These are phyloP conservation scores for Stichodactyla mertensii DNA, from an alignment of 64 coral and sea anemone genomes.

Conservation along the genomic window DNA sequence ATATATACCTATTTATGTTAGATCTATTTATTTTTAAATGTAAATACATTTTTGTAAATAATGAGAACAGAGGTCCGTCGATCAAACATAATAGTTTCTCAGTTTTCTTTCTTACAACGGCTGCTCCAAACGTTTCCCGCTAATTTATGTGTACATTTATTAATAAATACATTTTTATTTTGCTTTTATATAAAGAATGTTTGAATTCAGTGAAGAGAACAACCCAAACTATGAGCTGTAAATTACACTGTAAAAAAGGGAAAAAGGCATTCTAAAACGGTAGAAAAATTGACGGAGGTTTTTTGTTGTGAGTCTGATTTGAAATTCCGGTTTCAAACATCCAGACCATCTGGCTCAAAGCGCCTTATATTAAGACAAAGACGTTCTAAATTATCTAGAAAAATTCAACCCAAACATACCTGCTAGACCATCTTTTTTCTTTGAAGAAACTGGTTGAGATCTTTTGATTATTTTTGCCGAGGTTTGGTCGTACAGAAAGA, in stretches of 20 bases:
- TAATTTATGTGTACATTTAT: neutral
- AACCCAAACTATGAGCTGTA: neutral
- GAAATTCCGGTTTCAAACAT: neutral
- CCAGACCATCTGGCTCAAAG: neutral
- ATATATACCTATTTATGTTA: neutral
- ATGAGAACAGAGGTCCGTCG: neutral
- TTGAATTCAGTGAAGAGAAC: neutral
- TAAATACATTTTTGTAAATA: neutral
- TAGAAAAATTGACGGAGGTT: neutral
- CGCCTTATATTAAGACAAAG: neutral
- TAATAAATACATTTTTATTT: neutral
- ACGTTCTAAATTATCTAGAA: neutral
- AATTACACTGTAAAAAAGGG: neutral
- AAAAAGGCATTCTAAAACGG: neutral
- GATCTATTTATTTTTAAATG: neutral
- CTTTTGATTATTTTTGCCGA: neutral
- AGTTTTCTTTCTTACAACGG: neutral
- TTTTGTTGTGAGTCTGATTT: neutral
- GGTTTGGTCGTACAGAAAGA: neutral
- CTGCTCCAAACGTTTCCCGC: neutral
- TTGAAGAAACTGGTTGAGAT: neutral
- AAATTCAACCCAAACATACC: neutral
- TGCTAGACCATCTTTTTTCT: slow-evolving; percentile 3
- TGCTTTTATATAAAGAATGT: neutral
- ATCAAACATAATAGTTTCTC: neutral